These are phyloP conservation scores for Cydia fagiglandana DNA, from an alignment of 1,140 invertebrate genomes.

Conservation along the genomic window DNA sequence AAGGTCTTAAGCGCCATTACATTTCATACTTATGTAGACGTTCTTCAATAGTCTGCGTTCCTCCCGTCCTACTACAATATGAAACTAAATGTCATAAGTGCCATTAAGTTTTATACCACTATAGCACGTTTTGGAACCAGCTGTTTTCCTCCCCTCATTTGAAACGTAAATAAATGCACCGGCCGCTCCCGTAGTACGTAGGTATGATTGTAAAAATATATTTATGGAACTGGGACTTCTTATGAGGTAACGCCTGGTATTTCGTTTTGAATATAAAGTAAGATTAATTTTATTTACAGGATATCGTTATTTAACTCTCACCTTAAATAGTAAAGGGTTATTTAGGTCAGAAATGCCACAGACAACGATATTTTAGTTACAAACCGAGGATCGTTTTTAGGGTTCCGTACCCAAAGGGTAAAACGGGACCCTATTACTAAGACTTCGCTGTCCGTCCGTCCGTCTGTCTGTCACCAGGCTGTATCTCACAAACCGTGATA, in stretches of 20 bases:
- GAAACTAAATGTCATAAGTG: neutral
- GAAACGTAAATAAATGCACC: constrained; percentile 43
- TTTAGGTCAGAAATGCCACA: too few relatives aligned
- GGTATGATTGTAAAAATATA: constrained; percentile 12
- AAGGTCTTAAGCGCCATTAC: neutral
- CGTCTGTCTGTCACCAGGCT: too few relatives aligned
- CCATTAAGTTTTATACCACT: neutral
- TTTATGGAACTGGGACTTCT: constrained; percentile 14
- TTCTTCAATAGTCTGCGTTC: constrained; percentile 8
- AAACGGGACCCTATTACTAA: too few relatives aligned
- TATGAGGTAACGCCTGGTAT: neutral
- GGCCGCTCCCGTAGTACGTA: constrained; percentile 4
- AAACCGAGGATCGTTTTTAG: too few relatives aligned
- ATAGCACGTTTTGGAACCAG: neutral
- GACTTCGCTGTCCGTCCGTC: too few relatives aligned
- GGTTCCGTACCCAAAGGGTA: too few relatives aligned
- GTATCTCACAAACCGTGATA: too few relatives aligned
- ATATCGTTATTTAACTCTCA: neutral
- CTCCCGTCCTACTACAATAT: constrained; percentile 37
- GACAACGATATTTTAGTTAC: too few relatives aligned
- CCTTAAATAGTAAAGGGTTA: neutral
- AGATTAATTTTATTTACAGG: neutral
- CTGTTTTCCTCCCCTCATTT: constrained; percentile 41
- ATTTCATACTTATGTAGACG: neutral
- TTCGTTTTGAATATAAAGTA: constrained; percentile 3